Conservation (phyloP, 2,113 vertebrate genomes). For the Corydoras maculifer region DNA sequence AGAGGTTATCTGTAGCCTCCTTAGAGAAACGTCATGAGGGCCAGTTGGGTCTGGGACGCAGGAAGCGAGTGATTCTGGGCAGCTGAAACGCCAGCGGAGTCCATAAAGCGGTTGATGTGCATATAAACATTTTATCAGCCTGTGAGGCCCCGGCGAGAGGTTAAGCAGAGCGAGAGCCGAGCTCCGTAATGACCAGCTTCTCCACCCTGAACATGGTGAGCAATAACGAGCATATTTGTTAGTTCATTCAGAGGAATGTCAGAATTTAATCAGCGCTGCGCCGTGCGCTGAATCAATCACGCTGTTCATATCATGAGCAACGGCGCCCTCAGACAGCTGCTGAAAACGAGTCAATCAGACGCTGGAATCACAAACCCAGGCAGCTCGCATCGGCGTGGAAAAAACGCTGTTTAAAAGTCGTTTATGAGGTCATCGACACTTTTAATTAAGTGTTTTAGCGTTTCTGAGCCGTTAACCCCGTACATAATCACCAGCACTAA, state of each 20-base stretch:
- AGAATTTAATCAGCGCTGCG: slow-evolving; percentile 1
- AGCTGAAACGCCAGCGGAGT: slow-evolving; percentile 61
- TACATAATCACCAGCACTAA: too few relatives aligned
- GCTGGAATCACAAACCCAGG: too few relatives aligned
- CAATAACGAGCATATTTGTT: slow-evolving; percentile 14
- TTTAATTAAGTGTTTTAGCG: too few relatives aligned
- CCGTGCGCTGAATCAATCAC: neutral
- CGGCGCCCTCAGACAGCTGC: neutral
- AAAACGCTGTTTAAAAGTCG: too few relatives aligned
- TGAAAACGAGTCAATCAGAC: neutral
- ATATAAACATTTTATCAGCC: slow-evolving; percentile 70
- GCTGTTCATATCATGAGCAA: neutral
- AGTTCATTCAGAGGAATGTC: neutral
- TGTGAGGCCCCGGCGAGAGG: slow-evolving; percentile 60
- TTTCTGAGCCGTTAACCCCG: too few relatives aligned
- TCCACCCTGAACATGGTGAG: slow-evolving; percentile 1
- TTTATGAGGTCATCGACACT: too few relatives aligned
- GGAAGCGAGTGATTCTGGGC: slow-evolving; percentile 59
- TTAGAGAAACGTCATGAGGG: too few relatives aligned
- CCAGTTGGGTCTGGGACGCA: too few relatives aligned
- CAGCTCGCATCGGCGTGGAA: too few relatives aligned
- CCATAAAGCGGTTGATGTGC: slow-evolving; percentile 71
- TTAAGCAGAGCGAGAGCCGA: slow-evolving; percentile 52
- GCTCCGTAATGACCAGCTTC: slow-evolving; percentile 31
- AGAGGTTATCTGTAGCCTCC: too few relatives aligned